These are phyloP conservation scores for Daphoenositta chrysoptera DNA, from an alignment of 2,113 vertebrate genomes.

Conservation along the genomic window DNA sequence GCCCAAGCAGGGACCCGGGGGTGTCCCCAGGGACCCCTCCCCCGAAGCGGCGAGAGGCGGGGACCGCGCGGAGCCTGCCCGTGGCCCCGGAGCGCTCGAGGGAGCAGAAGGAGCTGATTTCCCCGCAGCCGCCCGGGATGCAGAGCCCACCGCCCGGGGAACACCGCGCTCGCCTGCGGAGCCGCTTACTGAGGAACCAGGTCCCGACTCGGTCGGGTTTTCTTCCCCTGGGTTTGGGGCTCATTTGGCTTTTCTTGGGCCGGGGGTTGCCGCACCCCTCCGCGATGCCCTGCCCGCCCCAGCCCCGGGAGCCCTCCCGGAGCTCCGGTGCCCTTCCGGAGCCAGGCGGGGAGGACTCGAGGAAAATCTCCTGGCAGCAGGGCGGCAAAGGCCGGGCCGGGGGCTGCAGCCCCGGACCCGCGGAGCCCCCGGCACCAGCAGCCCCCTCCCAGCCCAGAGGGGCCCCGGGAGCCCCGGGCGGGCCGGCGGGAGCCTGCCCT, in stretches of 20 bases:
- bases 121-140: too few relatives aligned
- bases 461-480: background rate
- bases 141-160: too few relatives aligned
- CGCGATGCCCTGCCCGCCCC: background rate
- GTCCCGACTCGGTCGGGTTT: accelerated
- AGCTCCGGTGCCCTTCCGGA: too few relatives aligned
- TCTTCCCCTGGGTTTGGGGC: accelerated
- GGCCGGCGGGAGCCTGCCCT: background rate
- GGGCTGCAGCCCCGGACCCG: too few relatives aligned
- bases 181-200: background rate
- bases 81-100: too few relatives aligned
- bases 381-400: too few relatives aligned
- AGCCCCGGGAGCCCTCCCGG: background rate
- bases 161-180: too few relatives aligned
- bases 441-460: too few relatives aligned
- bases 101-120: too few relatives aligned
- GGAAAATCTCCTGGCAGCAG: background rate
- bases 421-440: too few relatives aligned
- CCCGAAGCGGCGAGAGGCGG: accelerated
- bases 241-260: too few relatives aligned
- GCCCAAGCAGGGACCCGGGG: background rate
- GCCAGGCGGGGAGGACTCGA: background rate
- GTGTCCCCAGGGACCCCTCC: background rate
- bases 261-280: too few relatives aligned
- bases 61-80: background rate